Evolutionary conservation across 2,888 invertebrate genomes (phyloP).

Genomic region (Tenthredo mesomela): DNA sequence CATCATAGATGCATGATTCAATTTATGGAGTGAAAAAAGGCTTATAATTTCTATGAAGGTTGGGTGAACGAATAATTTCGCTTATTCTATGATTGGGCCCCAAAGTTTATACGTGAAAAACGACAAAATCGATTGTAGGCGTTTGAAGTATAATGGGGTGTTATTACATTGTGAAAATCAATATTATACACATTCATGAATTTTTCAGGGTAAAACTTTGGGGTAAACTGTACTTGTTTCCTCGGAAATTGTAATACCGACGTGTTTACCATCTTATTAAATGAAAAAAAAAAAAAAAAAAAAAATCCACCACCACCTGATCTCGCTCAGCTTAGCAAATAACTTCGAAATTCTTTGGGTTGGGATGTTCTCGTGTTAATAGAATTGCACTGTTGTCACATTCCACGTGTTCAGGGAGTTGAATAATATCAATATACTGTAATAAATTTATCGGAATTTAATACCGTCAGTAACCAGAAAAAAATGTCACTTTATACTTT

Average conservation of each 20-base stretch:
- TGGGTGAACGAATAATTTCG: not conserved
- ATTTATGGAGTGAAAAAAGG: not conserved
- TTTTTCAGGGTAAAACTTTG: not conserved
- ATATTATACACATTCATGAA: not conserved
- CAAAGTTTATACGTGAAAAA: not conserved
- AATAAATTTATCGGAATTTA: not conserved
- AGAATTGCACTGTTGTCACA: not conserved
- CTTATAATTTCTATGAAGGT: not conserved
- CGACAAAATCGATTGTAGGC: not conserved
- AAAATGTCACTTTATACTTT: not conserved
- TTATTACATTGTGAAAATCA: slow-evolving; percentile 1
- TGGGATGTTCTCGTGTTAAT: not conserved
- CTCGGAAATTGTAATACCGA: not conserved
- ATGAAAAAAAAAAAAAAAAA: not conserved
- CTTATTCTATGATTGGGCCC: not conserved
- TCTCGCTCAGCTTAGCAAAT: not conserved
- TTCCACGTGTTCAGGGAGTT: not conserved
- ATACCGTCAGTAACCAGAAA: not conserved
- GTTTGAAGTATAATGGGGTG: not conserved
- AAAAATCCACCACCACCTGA: not conserved
- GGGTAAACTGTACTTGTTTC: not conserved
- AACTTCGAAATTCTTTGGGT: not conserved
- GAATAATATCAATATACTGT: not conserved
- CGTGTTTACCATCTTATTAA: not conserved
- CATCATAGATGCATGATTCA: not conserved